Base-by-base conservation (phyloP, 2,113 vertebrate genomes). In the Monopterus albus region DNA sequence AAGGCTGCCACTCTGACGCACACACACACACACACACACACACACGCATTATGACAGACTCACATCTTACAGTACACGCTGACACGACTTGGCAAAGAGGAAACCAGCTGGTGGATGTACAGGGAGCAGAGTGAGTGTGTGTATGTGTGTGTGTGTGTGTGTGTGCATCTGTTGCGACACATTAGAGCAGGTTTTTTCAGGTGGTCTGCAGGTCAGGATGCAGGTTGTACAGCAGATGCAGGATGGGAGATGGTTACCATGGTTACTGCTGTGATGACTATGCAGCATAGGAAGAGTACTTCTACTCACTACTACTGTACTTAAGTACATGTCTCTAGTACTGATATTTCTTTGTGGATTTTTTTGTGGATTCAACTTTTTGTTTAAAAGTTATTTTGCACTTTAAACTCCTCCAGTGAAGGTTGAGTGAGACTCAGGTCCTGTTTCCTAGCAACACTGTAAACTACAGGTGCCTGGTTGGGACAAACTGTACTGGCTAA, bases 161-260 rank as follows among this genome's bases (percentile, higher is more conserved):
- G 38, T 49, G 23, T 25, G 28, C 25, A 46, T 63, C 25, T 53
- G 26, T 23, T 33, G 13, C 42, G 29, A 45, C 65, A 57, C 42
- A 47, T 50, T 23, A 47, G 26, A 33, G 38, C 12, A 35, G 28
- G 12, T 17, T 11, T 20, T 15, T 12, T n/a, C 53, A 56, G 65
- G 49, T 60, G 1, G 33, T 40, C 39, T 59, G 46, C 4, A 65
- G 46, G 72, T 82, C 62, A 25, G 33, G 51, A 50, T 0, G 20
- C 2, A 53, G 9, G 12, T 42, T 31, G 50, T 38, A 12, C 46
- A 56, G 39, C 42, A 21, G 46, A 39, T 59, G 67, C 56, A 63
- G 40, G 35, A 66, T 51, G 52, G 47, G 18, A 61, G 60, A 5
- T 6, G 17, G 79, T 79, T 79, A 5, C 76, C 75, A 31, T 31